Percentiles rank a stretch among this genome's conserved stretches.
Evolutionary conservation across 2,888 invertebrate species (phyloP).

Genomic region (Isotomurus palustris): DNA sequence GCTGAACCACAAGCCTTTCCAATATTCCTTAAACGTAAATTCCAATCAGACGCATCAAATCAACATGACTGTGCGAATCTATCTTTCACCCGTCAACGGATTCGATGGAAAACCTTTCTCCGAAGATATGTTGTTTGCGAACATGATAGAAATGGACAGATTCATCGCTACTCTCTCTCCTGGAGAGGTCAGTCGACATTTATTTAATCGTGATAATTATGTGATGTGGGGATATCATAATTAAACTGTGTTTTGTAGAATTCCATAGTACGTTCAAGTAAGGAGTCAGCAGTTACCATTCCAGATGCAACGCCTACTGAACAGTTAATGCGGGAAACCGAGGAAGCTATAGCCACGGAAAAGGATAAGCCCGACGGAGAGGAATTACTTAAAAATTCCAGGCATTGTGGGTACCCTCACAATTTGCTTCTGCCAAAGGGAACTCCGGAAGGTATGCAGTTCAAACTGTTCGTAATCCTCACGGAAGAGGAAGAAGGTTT

Average conservation of each 20-base stretch:
- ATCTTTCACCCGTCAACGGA: neutral
- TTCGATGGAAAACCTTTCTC: neutral
- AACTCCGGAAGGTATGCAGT: slow-evolving; percentile 32
- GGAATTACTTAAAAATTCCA: slow-evolving; percentile 50
- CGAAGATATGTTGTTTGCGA: slow-evolving; percentile 13
- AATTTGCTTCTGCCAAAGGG: slow-evolving; percentile 43
- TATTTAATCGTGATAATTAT: too few relatives aligned
- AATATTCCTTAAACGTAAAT: neutral
- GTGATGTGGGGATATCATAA: too few relatives aligned
- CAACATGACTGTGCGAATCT: neutral
- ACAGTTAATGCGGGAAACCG: slow-evolving; percentile 49
- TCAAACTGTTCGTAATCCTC: slow-evolving; percentile 37
- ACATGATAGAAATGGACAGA: slow-evolving; percentile 44
- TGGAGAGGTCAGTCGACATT: slow-evolving; percentile 51
- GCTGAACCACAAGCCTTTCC: neutral
- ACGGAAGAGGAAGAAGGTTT: slow-evolving; percentile 35
- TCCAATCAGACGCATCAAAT: neutral
- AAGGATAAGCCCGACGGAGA: slow-evolving; percentile 53
- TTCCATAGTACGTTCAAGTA: slow-evolving; percentile 53
- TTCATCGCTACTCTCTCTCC: slow-evolving; percentile 23
- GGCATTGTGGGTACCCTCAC: slow-evolving; percentile 39
- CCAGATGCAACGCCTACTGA: slow-evolving; percentile 60
- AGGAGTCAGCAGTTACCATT: slow-evolving; percentile 61
- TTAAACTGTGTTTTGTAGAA: too few relatives aligned
- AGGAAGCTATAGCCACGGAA: neutral